Conservation (phyloP, 1,140 invertebrate genomes). For the Caenorhabditis latens region DNA sequence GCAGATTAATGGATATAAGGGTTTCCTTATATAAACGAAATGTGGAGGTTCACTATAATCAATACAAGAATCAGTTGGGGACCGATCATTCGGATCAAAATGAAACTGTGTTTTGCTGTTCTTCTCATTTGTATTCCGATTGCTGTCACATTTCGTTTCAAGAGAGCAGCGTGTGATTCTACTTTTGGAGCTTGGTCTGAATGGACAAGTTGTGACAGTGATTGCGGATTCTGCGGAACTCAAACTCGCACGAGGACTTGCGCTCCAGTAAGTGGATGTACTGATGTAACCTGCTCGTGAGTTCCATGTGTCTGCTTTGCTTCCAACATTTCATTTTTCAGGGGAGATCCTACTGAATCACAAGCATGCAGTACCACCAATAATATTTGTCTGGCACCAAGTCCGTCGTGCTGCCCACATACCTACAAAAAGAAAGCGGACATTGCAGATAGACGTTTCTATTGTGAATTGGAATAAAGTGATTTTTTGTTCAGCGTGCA, state of each 20-base stretch:
- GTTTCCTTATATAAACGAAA: background rate
- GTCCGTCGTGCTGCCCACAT: slow-evolving; percentile 1
- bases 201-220: slow-evolving; percentile 8
- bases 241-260: background rate
- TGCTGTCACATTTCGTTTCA: background rate
- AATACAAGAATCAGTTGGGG: background rate
- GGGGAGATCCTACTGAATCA: background rate
- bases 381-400: background rate
- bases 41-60: background rate
- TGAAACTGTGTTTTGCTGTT: background rate
- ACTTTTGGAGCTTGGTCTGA: background rate
- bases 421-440: slow-evolving; percentile 6
- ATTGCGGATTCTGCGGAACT: slow-evolving; percentile 32
- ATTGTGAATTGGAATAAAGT: background rate
- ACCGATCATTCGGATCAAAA: background rate
- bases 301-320: background rate
- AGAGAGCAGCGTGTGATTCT: slow-evolving; percentile 3
- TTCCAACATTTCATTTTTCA: background rate
- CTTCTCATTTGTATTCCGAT: background rate
- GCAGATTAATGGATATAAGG: background rate
- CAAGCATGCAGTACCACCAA: background rate
- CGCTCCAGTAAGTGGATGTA: background rate
- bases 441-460: slow-evolving; percentile 17
- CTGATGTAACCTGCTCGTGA: slow-evolving; percentile 1
- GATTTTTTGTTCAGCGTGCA: background rate